Base-by-base conservation (phyloP, 1,140 invertebrate species). In the Heliconius congener region DNA sequence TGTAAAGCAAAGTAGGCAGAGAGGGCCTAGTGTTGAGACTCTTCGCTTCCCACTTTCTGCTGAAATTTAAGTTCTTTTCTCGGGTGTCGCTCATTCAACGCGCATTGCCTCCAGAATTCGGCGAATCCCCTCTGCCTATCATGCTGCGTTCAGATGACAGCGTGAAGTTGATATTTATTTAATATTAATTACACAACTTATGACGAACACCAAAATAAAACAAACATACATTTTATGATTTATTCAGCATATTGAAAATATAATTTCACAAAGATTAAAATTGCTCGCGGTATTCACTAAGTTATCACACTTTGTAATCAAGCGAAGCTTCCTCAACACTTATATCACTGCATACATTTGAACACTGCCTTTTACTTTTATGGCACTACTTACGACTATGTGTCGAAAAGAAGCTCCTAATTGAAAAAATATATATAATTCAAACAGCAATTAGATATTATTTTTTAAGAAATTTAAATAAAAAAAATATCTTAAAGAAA, bases 191-290 rank as follows among this genome's bases (percentile, higher is more conserved):
- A 30, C 30, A 30, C 30, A 30, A 30, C 30, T 30, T 30, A 30
- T 30, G 30, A 30, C 30, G 30, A 30, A 23, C 27, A 30, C 8
- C 74, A 72, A 50, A 71, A 78, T 70, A 80, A 81, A 81, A 83
- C 71, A 73, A 70, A 72, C 23, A 8, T 60, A 80, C 46, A 81
- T 82, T 82, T 83, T 37, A 84, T 84, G 70, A 81, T 81, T 85
- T 86, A 80, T 86, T 81, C 84, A 90, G 87, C 86, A 80, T 88
- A 90, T 88, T 87, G 84, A 88, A 90, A 88, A 89, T 89, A 89
- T 90, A 88, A 85, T 87, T 88, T 84, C 78, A 88, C 81, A 83
- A 84, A 81, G 74, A 85, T 84, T 83, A 83, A 88, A 85, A 84
- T 86, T 85, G 83, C 82, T 71, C 75, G 77, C 66, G 73, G 34